Conservation (phyloP, 2,113 vertebrate genomes). For the Bos taurus region ARS-UCD2.0 NC_037357.1:137603501-137604000, state of each 20-base stretch:
- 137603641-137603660: rapidly evolving
- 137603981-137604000: not conserved
- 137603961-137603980: not conserved
- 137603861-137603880: not conserved
- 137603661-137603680: rapidly evolving
- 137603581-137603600: rapidly evolving
- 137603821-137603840: not conserved
- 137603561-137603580: rapidly evolving
- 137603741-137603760: no score
- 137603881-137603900: not conserved
- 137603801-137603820: not conserved
- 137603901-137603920: not conserved
- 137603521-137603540: not conserved
- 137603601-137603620: rapidly evolving
- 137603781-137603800: not conserved
- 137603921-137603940: not conserved
- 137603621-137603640: rapidly evolving
- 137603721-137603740: not conserved
- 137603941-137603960: not conserved
- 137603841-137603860: not conserved
- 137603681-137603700: not conserved
- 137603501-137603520: not conserved
- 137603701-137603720: not conserved
- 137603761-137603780: not conserved
- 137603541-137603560: rapidly evolving